Base-by-base conservation (phyloP, 2,113 vertebrate species). In the Pelecanoides urinatrix region DNA sequence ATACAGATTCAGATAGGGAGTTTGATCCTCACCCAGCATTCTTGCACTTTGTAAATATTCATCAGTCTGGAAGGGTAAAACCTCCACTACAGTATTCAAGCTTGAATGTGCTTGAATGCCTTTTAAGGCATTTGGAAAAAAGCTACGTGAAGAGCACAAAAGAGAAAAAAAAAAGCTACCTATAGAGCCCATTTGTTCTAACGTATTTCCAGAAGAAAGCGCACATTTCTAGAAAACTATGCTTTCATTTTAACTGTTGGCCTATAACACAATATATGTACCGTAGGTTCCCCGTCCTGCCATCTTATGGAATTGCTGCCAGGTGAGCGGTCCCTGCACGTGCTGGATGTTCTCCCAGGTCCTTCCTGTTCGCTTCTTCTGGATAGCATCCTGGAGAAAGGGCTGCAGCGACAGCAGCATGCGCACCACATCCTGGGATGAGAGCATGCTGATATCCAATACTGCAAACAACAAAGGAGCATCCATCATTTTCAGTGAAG, bases 291-390 rank as follows among this genome's bases (percentile, higher is more conserved):
- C 99, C 58, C 99, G 98, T 26, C 99, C 99, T 8, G 99, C 99
- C 99, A 99, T 99, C 92, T 99, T 99, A 89, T 99, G 99, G 98
- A 99, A 99, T 76, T 99, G 99, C 98, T 99, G 99, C 99, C 99
- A 99, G 52, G 99, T 99, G 89, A 99, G 99, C 0, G 99, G 99
- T 13, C 99, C 99, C 98, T 99, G 99, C 80, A 99, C 99, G 0
- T 99, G 99, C 97, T 99, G 99, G 97, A 99, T 99, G 80, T 99
- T 99, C 91, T 99, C 99, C 99, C 99, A 99, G 61, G 99, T 99
- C 98, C 99, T 98, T 52, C 99, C 99, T 1, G 99, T 99, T 82
- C 99, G 98, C 96, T 99, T 99, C 98, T 99, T 99, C 97, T 99
- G 99, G 97, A 99, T 99, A 83, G 99, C 99, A 2, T 99, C 99